Conservation (phyloP, 2,113 vertebrate species). For the Mus spicilegus region DNA sequence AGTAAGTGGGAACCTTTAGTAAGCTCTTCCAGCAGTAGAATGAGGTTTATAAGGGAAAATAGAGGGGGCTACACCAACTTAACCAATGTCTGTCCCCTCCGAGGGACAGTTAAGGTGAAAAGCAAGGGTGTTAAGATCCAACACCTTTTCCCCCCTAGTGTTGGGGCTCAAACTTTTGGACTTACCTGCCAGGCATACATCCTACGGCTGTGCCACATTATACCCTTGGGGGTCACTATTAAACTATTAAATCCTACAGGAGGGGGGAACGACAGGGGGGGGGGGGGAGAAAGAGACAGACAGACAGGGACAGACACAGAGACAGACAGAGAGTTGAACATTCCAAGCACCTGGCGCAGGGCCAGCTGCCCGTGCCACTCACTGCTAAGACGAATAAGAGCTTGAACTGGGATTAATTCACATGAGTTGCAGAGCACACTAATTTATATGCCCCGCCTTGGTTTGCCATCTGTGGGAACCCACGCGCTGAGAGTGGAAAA, state of each 20-base stretch:
- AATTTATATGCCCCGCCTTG: neutral
- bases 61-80: neutral
- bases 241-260: neutral
- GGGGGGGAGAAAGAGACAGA: neutral
- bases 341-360: neutral
- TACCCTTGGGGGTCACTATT: neutral
- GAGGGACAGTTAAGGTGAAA: neutral
- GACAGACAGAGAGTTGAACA: neutral
- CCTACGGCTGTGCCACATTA: neutral
- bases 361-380: neutral
- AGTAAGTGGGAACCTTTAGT: neutral
- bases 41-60: neutral
- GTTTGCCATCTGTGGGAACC: neutral
- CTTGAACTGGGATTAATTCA: neutral
- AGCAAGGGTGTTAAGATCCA: neutral
- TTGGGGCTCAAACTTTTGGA: too few species aligned
- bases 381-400: neutral
- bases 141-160: neutral
- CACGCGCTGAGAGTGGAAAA: neutral
- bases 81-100: neutral
- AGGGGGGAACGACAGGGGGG: accelerated
- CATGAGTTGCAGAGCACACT: neutral
- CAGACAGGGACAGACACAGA: neutral
- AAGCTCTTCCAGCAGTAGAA: neutral
- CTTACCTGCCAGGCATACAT: too few species aligned